A percentile compares a stretch with the other conserved stretches of the same genome.
Evolutionary conservation across 2,113 vertebrate genomes (phyloP).

Genomic region (Lampris incognitus): DNA sequence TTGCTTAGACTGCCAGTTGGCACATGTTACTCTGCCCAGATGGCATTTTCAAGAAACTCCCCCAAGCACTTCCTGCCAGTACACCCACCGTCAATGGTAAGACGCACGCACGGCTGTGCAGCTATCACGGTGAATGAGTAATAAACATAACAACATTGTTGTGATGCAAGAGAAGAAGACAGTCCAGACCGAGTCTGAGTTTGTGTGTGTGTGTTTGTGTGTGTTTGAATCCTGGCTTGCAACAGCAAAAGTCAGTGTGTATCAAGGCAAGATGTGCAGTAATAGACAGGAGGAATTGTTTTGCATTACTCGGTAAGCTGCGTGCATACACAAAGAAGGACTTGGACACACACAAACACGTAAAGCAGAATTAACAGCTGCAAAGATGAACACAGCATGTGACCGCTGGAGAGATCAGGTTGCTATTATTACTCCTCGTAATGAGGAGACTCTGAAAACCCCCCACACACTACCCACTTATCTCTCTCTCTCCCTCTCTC

Average conservation of each 20-base stretch:
- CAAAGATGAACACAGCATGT: slow-evolving; percentile 39
- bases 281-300: too few species aligned
- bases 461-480: slow-evolving; percentile 3
- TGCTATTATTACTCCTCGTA: slow-evolving; percentile 56
- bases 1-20: slow-evolving; percentile 17
- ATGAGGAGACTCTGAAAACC: slow-evolving; percentile 39
- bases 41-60: slow-evolving; percentile 11
- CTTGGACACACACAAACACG: slow-evolving; percentile 21
- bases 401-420: slow-evolving; percentile 43
- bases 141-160: slow-evolving; percentile 7
- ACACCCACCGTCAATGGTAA: slow-evolving; percentile 1
- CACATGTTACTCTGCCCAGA: slow-evolving; percentile 18
- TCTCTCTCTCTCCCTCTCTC: neutral
- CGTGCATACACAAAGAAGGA: slow-evolving; percentile 20
- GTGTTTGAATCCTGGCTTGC: slow-evolving; percentile 4
- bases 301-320: neutral
- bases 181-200: slow-evolving; percentile 14
- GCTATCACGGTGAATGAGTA: slow-evolving; percentile 1
- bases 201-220: slow-evolving; percentile 6
- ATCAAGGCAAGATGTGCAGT: too few species aligned
- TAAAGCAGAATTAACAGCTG: slow-evolving; percentile 60
- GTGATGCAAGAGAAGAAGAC: neutral
- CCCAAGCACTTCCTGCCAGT: neutral
- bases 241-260: too few species aligned
- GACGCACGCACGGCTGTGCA: slow-evolving; percentile 2